A percentile compares a stretch with the other conserved stretches of the same genome.
phyloP scores from a whole-genome alignment of 2,797 vertebrate genomes.

The Neomorphus geoffroyi region DNA sequence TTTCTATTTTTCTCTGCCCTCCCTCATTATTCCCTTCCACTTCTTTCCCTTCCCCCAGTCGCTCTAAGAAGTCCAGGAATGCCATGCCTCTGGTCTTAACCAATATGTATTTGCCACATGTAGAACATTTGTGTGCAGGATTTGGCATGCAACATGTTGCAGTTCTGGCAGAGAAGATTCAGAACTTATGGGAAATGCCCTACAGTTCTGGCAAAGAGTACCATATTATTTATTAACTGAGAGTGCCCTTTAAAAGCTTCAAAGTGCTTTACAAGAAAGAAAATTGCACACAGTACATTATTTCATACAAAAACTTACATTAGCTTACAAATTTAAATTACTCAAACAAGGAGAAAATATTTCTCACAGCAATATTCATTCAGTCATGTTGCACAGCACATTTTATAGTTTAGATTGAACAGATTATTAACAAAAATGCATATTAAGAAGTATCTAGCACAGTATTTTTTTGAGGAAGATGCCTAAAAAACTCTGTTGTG shows the following conservation, averaged over 20 bases:
- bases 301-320: slow-evolving; percentile 58
- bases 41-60: slow-evolving; percentile 3
- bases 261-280: slow-evolving; percentile 61
- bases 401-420: slow-evolving; percentile 48
- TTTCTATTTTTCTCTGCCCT: background rate
- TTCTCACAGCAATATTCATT: slow-evolving; percentile 50
- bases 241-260: slow-evolving; percentile 65
- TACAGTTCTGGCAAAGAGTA: slow-evolving; percentile 58
- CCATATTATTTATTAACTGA: slow-evolving; percentile 57
- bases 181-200: slow-evolving; percentile 57
- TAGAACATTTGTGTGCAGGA: slow-evolving; percentile 49
- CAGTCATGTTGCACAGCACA: slow-evolving; percentile 48
- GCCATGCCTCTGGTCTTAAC: slow-evolving; percentile 40
- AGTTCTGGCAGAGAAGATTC: slow-evolving; percentile 48
- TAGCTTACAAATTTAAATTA: slow-evolving; percentile 66
- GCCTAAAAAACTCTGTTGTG: background rate
- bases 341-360: slow-evolving; percentile 33
- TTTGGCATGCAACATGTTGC: slow-evolving; percentile 53
- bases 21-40: background rate
- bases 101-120: slow-evolving; percentile 12
- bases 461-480: slow-evolving; percentile 34
- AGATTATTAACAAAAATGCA: slow-evolving; percentile 57
- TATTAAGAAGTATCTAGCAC: slow-evolving; percentile 28
- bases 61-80: slow-evolving; percentile 46
- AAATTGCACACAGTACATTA: slow-evolving; percentile 56